Percentiles rank a stretch among this genome's conserved stretches.
These are phyloP conservation scores for Pantherophis vulpinus DNA, from an alignment of 2,797 vertebrate genomes.

Conservation along the genomic window DNA sequence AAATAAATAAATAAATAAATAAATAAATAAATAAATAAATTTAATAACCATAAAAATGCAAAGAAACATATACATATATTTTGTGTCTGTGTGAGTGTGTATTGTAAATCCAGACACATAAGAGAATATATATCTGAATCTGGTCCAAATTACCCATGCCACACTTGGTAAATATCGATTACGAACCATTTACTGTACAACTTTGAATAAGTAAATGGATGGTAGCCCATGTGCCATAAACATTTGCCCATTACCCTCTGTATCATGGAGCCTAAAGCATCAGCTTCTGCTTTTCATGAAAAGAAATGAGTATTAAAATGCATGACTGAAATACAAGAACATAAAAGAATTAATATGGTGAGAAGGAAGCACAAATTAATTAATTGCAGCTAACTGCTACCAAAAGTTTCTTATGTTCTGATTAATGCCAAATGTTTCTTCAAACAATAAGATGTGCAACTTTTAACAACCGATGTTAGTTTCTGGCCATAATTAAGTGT, in stretches of 20 bases:
- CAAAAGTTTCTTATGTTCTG: neutral
- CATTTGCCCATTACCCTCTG: neutral
- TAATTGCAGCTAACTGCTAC: neutral
- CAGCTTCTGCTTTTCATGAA: neutral
- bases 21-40: too few relatives aligned
- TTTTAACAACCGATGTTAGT: neutral
- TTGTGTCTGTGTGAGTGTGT: neutral
- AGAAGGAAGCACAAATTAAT: constrained; percentile 15
- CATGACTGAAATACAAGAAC: neutral
- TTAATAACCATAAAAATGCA: constrained; percentile 14
- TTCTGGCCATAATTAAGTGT: neutral
- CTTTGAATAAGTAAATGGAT: constrained; percentile 13
- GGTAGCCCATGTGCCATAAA: constrained; percentile 22
- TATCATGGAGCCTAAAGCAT: neutral
- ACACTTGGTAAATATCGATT: neutral
- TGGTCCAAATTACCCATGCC: neutral
- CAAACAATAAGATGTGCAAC: neutral
- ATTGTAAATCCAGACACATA: neutral
- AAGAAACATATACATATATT: constrained; percentile 4
- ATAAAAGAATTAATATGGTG: neutral
- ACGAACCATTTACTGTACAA: constrained; percentile 10
- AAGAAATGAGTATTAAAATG: constrained; percentile 4
- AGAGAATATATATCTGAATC: constrained; percentile 7
- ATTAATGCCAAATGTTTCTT: constrained; percentile 2
- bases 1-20: too few relatives aligned